These are phyloP conservation scores for Enhydra lutris DNA, from an alignment of 2,113 vertebrate genomes.

Conservation along the genomic window DNA sequence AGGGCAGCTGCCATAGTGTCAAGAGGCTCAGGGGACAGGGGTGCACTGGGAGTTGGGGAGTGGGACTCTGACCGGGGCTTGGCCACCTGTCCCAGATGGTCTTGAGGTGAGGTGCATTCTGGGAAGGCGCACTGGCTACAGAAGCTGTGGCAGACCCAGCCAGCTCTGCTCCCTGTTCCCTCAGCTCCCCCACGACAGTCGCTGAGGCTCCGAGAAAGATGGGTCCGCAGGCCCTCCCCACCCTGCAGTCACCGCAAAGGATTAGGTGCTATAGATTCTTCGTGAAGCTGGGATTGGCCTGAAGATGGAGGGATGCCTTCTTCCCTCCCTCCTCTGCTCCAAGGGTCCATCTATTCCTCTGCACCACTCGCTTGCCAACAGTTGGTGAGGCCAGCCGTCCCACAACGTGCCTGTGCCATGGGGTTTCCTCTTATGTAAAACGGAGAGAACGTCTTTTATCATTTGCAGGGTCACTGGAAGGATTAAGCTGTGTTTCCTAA, in stretches of 20 bases:
- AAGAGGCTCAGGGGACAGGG: not conserved
- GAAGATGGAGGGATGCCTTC: not conserved
- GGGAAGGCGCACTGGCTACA: not conserved
- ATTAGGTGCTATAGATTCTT: not conserved
- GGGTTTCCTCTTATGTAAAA: not conserved
- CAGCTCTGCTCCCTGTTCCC: not conserved
- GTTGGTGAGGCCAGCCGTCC: not conserved
- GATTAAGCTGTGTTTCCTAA: not conserved
- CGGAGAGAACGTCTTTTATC: not conserved
- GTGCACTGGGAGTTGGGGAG: not conserved
- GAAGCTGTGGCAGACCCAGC: not conserved
- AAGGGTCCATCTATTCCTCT: not conserved
- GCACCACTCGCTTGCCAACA: not conserved
- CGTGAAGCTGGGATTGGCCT: not conserved
- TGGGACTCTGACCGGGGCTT: not conserved
- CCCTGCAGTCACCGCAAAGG: not conserved
- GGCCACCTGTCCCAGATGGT: not conserved
- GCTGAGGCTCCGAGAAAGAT: not conserved
- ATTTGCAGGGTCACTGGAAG: not conserved
- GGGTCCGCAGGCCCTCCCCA: not conserved
- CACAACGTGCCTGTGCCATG: accelerated
- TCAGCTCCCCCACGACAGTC: not conserved
- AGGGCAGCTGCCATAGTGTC: not conserved
- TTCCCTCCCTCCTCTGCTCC: not conserved
- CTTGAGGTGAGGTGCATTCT: not conserved